phyloP scores from a whole-genome alignment of 2,888 invertebrate species.

The Acanthoscelides obtectus region DNA sequence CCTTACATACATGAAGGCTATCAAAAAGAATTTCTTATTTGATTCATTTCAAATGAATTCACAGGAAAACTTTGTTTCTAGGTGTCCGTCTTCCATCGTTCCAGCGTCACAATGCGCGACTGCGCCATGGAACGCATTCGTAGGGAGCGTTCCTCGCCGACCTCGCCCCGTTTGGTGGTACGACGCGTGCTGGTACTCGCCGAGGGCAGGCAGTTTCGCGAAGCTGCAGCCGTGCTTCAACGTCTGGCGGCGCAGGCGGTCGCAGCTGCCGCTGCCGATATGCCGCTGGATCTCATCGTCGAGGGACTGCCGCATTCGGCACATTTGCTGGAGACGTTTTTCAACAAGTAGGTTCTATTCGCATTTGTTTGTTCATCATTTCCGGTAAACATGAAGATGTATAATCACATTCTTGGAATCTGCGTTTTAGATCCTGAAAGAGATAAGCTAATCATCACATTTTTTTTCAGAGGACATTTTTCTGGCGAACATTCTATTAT shows the following conservation, averaged over 20 bases:
- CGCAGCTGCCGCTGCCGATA: conserved; percentile 67
- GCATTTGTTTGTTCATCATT: no score
- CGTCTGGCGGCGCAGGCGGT: conserved; percentile 76
- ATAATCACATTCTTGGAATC: no score
- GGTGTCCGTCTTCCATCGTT: neutral
- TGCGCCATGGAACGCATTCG: conserved; percentile 64
- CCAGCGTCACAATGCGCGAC: conserved; percentile 55
- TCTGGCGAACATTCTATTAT: no score
- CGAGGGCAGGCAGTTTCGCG: conserved; percentile 85
- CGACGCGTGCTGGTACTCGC: conserved; percentile 73
- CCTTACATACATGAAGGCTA: no score
- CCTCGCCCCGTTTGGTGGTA: conserved; percentile 62
- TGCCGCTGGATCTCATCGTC: conserved; percentile 83
- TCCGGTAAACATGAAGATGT: no score
- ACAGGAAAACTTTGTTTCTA: neutral
- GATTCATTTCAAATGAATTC: no score
- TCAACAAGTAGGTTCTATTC: conserved; percentile 63
- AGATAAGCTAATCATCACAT: no score
- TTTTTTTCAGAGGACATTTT: no score
- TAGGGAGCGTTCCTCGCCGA: conserved; percentile 60
- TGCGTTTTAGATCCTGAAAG: no score
- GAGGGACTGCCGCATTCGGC: conserved; percentile 86
- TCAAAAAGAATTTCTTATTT: no score
- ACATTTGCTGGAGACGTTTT: conserved; percentile 79
- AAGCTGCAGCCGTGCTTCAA: conserved; percentile 80